Base-by-base conservation (phyloP, 2,113 vertebrate genomes). In the Nycticryphes semicollaris region DNA sequence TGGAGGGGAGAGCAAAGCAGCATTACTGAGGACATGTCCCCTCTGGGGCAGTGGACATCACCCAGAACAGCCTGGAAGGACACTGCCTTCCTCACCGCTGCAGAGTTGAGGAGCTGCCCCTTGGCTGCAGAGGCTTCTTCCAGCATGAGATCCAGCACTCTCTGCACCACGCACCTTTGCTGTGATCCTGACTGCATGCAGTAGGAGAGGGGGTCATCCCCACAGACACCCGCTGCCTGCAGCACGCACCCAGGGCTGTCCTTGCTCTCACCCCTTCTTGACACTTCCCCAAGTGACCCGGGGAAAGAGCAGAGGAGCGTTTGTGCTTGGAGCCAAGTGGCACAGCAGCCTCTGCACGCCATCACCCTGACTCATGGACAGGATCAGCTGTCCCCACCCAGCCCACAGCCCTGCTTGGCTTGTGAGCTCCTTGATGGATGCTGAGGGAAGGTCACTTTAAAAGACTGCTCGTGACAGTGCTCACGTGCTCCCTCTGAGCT, bases 161-260 rank as follows among this genome's bases (percentile, higher is more conserved):
- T 25, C 48, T 8, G 20, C 24, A 5, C 20, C n/a, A 9, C 8
- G 8, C 0, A 28, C 1, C 0, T 50, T 45, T 83, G 27, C n/a
- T 45, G 2, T 27, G 33, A 6, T 20, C 64, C 35, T 68, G 62
- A 28, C 59, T 68, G 31, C 15, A 9, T 22, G 21, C 25, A 30
- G 82, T 4, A 47, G 69, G 41, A 62, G 33, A 23, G 4, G 18
- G 48, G 23, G 47, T 47, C 30, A 35, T 20, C 53, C 53, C 20
- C 47, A 6, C 4, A 19, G 43, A 68, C 35, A 43, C 25, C 10
- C 1, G 2, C 41, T 15, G 27, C 35, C 27, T 76, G 50, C 57
- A 39, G 57, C 41, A 45, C 31, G 4, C 0, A 1, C 25, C n/a
- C 1, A 1, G 51, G 41, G 24, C 63, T 84, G 43, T 59, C 31